Percentiles rank a stretch among this genome's conserved stretches.
These are phyloP conservation scores for Sylvietta virens DNA, from an alignment of 2,113 vertebrate genomes.

Conservation along the genomic window DNA sequence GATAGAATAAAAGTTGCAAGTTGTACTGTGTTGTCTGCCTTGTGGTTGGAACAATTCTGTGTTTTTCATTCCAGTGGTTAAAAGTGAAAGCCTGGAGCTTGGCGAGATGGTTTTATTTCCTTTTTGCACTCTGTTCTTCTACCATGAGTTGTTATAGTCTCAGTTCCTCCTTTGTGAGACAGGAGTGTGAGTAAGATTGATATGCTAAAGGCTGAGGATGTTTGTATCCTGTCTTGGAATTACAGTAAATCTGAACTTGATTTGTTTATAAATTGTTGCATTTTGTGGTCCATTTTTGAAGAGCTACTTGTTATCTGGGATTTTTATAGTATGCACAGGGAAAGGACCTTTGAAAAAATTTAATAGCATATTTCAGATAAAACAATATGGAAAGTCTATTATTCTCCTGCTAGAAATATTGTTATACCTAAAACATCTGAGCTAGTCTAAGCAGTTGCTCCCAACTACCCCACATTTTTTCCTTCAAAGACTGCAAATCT, in stretches of 20 bases:
- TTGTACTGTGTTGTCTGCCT: not conserved
- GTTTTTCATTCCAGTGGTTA: conserved; percentile 18
- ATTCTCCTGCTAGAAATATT: not conserved
- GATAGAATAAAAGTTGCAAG: not conserved
- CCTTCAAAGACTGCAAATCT: not conserved
- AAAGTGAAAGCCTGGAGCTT: conserved; percentile 28
- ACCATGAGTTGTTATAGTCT: not conserved
- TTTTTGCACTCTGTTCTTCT: not conserved
- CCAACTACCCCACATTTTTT: not conserved
- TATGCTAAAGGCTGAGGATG: not conserved
- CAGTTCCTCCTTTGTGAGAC: not conserved
- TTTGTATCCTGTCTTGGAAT: not conserved
- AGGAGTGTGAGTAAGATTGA: not conserved
- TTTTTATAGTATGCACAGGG: not conserved
- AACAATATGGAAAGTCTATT: not conserved
- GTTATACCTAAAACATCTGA: not conserved
- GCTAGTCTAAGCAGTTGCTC: not conserved
- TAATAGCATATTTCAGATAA: not conserved
- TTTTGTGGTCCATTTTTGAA: not conserved
- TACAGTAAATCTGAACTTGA: not conserved
- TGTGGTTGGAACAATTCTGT: not conserved
- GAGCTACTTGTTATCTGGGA: not conserved
- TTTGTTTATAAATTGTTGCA: not conserved
- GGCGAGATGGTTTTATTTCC: not conserved
- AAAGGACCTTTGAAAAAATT: not conserved